phyloP scores from a whole-genome alignment of 2,113 vertebrate species.

The Tinamus guttatus region DNA sequence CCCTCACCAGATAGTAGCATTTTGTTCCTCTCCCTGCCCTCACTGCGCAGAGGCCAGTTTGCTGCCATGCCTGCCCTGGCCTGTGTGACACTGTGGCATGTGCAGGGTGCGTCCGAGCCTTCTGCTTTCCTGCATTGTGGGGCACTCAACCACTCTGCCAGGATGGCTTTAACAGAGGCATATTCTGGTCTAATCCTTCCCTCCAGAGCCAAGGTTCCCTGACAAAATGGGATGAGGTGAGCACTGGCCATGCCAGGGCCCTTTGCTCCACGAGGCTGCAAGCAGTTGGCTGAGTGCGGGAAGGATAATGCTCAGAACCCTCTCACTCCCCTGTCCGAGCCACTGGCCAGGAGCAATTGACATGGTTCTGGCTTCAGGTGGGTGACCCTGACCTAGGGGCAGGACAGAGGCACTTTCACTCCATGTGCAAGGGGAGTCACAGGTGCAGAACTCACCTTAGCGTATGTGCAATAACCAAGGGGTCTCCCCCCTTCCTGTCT shows the following conservation, averaged over 20 bases:
- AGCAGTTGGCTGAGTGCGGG: background rate
- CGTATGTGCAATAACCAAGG: background rate
- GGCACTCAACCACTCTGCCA: background rate
- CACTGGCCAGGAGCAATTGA: background rate
- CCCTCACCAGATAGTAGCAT: background rate
- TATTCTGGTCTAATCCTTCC: background rate
- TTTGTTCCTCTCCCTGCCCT: background rate
- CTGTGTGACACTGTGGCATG: rapidly evolving
- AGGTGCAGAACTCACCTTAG: background rate
- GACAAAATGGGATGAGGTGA: background rate
- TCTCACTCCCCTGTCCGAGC: background rate
- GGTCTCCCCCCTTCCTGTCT: background rate
- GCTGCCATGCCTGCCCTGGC: background rate
- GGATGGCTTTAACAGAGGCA: background rate
- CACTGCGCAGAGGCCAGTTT: background rate
- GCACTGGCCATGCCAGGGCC: background rate
- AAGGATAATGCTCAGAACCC: background rate
- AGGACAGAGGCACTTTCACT: background rate
- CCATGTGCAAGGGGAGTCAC: background rate
- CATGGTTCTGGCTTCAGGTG: background rate
- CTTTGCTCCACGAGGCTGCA: background rate
- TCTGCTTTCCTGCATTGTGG: background rate
- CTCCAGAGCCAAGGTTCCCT: no score
- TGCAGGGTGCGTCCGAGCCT: background rate
- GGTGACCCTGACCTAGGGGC: background rate